Base-by-base conservation (phyloP, 2,888 invertebrate genomes). In the Chrysomela aeneicollis region DNA sequence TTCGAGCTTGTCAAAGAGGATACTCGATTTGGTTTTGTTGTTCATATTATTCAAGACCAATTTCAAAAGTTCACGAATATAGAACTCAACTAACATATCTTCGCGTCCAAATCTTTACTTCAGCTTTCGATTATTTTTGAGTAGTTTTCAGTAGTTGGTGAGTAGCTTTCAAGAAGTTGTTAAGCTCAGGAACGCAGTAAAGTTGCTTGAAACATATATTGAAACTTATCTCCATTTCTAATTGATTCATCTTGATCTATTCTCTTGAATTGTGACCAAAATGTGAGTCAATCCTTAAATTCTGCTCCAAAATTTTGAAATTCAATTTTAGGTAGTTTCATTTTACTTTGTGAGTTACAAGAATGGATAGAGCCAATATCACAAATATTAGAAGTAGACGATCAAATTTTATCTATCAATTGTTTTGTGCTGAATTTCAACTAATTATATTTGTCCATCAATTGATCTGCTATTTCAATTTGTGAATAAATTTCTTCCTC, bases 51-150 rank as follows among this genome's bases (percentile, higher is more conserved):
- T 49, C 18, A 26, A 26, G 3, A 26, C 26, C 26, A 26, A 8
- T 26, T 5, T 50, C 12, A 19, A 50, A 50, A 50, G 49, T 19
- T 50, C 49, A 50, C 19, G 49, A 50, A 50, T 50, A 19, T 50
- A 50, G 49, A 50, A 50, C 49, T 50, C 49, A 50, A 50, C 19
- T 12, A 50, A 12, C 49, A 19, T n/a, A n/a, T n/a, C n/a, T n/a
- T n/a, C n/a, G n/a, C n/a, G n/a, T n/a, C n/a, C n/a, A n/a, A n/a
- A n/a, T n/a, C n/a, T n/a, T n/a, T n/a, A n/a, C n/a, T n/a, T n/a
- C n/a, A n/a, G n/a, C n/a, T 50, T 19, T 50, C 19, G 21, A 21
- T 12, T 19, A 19, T 19, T 50, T 17, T 50, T 18, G 49, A 50
- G 49, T n/a, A n/a, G n/a, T n/a, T n/a, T n/a, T n/a, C n/a, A n/a